A percentile compares a stretch with the other conserved stretches of the same genome.
Evolutionary conservation across 2,888 invertebrate genomes (phyloP).

Genomic region (Caenorhabditis sinica): DNA sequence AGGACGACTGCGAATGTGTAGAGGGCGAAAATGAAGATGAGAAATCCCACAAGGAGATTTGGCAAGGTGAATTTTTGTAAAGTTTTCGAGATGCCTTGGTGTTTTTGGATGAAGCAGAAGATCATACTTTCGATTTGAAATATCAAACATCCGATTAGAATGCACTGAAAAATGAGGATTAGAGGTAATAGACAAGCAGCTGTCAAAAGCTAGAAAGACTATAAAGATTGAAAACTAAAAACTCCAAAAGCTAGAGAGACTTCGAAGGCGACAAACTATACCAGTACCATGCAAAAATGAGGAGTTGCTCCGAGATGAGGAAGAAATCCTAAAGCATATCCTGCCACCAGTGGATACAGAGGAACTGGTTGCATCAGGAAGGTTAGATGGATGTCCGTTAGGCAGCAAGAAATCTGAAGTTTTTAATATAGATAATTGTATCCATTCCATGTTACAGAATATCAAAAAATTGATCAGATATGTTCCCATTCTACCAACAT

Average conservation of each 20-base stretch:
- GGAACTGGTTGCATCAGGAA: slow-evolving; percentile 29
- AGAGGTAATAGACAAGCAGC: too few species aligned
- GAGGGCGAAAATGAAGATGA: neutral
- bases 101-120: slow-evolving; percentile 12
- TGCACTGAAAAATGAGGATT: too few species aligned
- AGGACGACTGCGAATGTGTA: neutral
- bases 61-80: neutral
- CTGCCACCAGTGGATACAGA: slow-evolving; percentile 20
- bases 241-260: too few species aligned
- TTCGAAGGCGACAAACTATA: too few species aligned
- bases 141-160: too few species aligned
- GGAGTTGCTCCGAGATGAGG: neutral
- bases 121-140: slow-evolving; percentile 18
- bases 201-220: neutral
- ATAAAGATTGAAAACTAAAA: too few species aligned
- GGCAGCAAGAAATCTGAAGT: slow-evolving; percentile 1
- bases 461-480: neutral
- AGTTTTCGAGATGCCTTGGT: slow-evolving; percentile 3
- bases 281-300: slow-evolving; percentile 10
- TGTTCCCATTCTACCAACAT: neutral
- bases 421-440: too few species aligned
- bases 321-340: neutral
- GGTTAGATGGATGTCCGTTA: slow-evolving; percentile 12
- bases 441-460: too few species aligned
- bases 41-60: neutral